Evolutionary conservation across 1,140 invertebrate species (phyloP).

Genomic region (Drosophila bocqueti): DNA sequence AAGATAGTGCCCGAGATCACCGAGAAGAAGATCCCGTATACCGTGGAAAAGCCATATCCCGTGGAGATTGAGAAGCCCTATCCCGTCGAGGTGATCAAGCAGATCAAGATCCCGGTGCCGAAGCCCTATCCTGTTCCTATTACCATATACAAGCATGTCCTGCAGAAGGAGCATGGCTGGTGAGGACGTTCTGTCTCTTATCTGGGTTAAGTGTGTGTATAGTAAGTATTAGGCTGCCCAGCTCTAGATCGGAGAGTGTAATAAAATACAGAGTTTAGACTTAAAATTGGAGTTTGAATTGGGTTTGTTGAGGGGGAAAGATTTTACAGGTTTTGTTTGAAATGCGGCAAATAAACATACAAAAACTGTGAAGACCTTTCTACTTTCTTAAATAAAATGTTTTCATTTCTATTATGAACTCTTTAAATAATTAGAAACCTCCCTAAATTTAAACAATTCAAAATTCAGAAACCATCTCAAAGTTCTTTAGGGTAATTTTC

Average conservation of each 20-base stretch:
- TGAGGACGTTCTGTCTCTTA: neutral
- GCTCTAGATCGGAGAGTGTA: constrained; percentile 1
- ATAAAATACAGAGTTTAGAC: constrained; percentile 28
- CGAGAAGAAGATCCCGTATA: constrained; percentile 91
- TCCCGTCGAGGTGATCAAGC: constrained; percentile 91
- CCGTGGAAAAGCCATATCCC: constrained; percentile 91
- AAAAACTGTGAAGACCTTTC: no score
- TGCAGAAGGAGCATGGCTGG: constrained; percentile 88
- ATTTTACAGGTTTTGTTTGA: no score
- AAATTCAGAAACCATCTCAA: neutral
- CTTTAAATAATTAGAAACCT: no score
- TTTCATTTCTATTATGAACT: neutral
- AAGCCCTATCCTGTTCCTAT: constrained; percentile 92
- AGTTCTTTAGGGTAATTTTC: neutral
- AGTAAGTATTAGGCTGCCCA: constrained; percentile 13
- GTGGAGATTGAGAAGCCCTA: constrained; percentile 92
- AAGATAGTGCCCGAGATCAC: constrained; percentile 89
- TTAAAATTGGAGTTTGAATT: neutral
- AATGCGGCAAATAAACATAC: neutral
- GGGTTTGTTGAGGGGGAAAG: no score
- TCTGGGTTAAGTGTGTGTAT: neutral
- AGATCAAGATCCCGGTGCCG: constrained; percentile 90
- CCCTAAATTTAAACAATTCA: no score
- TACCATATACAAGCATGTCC: constrained; percentile 93
- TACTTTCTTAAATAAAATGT: neutral